These are phyloP conservation scores for Periophthalmodon schlosseri DNA, from an alignment of 2,113 vertebrate genomes.

Conservation along the genomic window DNA sequence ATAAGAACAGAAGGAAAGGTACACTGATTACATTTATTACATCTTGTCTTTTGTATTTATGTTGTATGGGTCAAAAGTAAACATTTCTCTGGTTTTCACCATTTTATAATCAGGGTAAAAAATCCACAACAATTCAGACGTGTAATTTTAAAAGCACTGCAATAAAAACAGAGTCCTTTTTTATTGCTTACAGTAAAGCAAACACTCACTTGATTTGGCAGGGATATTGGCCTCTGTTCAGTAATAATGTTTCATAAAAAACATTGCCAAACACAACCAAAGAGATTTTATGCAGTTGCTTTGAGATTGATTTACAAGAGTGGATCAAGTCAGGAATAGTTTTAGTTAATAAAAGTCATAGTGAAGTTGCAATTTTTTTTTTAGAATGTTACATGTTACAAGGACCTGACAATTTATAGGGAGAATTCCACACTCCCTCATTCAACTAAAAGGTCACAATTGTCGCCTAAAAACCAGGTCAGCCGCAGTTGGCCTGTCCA, in stretches of 20 bases:
- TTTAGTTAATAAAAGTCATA: background rate
- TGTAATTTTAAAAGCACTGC: background rate
- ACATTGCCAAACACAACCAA: background rate
- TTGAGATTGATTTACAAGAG: background rate
- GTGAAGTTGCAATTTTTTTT: background rate
- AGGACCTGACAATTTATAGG: slow-evolving; percentile 11
- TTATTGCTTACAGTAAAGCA: slow-evolving; percentile 13
- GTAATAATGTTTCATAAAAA: slow-evolving; percentile 5
- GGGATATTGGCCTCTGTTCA: background rate
- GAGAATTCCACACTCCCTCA: slow-evolving; percentile 22
- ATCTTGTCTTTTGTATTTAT: background rate
- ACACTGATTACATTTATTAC: background rate
- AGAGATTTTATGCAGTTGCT: background rate
- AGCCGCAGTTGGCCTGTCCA: slow-evolving; percentile 33
- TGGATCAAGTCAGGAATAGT: slow-evolving; percentile 5
- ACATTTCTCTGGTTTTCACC: background rate
- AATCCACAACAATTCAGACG: background rate
- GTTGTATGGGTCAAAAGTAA: background rate
- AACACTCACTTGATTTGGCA: background rate
- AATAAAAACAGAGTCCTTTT: slow-evolving; percentile 7
- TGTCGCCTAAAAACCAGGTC: slow-evolving; percentile 44
- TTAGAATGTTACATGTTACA: background rate
- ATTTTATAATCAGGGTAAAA: background rate
- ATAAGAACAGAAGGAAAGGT: too few relatives aligned
- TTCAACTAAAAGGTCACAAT: slow-evolving; percentile 48